Evolutionary conservation across 2,797 vertebrate genomes (phyloP), one percentile per base, ranked within the genome.

Genomic region (Leptodactylus fallax): DNA sequence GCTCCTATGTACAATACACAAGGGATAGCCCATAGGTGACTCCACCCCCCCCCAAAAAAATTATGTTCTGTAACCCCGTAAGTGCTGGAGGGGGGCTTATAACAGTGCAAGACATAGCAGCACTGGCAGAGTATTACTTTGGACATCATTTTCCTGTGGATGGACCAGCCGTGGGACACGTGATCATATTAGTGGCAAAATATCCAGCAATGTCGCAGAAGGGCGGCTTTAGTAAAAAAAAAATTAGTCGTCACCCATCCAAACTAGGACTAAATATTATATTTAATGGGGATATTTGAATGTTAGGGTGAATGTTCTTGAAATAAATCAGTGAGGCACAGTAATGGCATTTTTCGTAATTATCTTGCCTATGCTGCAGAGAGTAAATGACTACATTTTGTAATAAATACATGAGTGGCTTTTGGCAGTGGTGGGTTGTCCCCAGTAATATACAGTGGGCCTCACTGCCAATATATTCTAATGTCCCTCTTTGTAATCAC

Each of bases 11-110:
- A 92, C 91, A 91, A 27, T 36, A 85, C 89, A 79, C 13, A 56
- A 53, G 90, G 92, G 92, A 61, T 81, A 21, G 8, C 51, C 58
- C 27, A 81, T 53, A 53, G 55, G 74, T 17, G 13, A 19, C 23
- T 55, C 60, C 27, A n/a, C 27, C 3, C 55, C 21, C 76, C 14
- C 13, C 60, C 60, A 65, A 19, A 72, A 72, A 51, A 21, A 76
- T 27, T 56, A 36, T 63, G 56, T 76, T 71, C 53, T 91, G 93
- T 93, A 91, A 92, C 92, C 87, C 92, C 93, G 93, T 93, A 95
- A 94, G 92, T 91, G 93, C 82, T 85, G 67, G 83, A 61, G 21
- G 81, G 81, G 81, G 77, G 51, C 36, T 84, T 60, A 65, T 23
- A 71, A 83, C 81, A 88, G 87, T 84, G 87, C 87, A 88, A 84